Conservation (phyloP, 2,113 vertebrate genomes). For the Pseudorectes ferrugineus region DNA sequence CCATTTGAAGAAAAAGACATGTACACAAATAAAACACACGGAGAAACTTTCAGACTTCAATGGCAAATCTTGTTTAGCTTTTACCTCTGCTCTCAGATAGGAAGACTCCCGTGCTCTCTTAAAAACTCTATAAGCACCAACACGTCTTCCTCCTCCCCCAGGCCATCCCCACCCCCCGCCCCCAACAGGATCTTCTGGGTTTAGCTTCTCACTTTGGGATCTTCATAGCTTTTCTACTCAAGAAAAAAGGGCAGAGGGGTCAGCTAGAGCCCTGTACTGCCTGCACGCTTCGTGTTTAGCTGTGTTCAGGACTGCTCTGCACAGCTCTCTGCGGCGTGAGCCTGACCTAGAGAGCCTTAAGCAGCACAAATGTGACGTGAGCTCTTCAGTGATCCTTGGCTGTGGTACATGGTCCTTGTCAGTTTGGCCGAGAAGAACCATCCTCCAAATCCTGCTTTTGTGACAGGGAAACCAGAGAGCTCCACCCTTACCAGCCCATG, state of each 20-base stretch:
- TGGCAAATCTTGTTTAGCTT: not conserved
- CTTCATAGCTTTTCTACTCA: not conserved
- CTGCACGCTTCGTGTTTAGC: accelerated
- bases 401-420: not conserved
- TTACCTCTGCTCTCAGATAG: not conserved
- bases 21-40: not conserved
- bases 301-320: not conserved
- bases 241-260: not conserved
- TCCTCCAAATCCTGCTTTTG: not conserved
- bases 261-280: not conserved
- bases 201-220: not conserved
- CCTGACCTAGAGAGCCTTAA: not conserved
- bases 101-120: not conserved
- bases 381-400: not conserved
- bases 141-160: not conserved
- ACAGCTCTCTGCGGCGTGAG: accelerated
- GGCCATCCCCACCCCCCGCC: accelerated
- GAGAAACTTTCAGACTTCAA: not conserved
- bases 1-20: not conserved
- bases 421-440: not conserved
- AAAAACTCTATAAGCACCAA: not conserved
- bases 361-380: not conserved
- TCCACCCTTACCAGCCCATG: not conserved
- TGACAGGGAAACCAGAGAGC: not conserved
- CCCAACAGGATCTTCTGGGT: not conserved